Percentiles rank a stretch among this genome's conserved stretches.
Evolutionary conservation across 2,113 vertebrate species (phyloP).

Genomic region (Aramus guarauna): DNA sequence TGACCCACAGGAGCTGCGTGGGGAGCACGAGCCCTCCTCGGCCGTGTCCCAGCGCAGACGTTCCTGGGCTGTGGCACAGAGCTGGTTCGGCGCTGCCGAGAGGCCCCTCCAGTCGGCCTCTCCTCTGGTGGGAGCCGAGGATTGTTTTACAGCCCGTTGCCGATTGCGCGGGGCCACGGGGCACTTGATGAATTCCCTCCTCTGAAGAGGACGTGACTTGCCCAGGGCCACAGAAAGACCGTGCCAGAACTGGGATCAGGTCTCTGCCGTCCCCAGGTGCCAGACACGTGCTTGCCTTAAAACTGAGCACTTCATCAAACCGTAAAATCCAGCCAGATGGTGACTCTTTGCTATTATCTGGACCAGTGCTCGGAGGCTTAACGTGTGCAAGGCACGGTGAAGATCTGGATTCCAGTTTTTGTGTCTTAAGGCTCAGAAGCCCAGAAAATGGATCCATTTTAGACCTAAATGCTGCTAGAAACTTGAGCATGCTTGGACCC

Average conservation of each 20-base stretch:
- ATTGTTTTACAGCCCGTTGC: constrained; percentile 34
- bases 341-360: constrained; percentile 56
- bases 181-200: constrained; percentile 45
- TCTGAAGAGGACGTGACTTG: constrained; percentile 45
- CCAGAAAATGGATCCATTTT: neutral
- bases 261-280: constrained; percentile 39
- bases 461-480: neutral
- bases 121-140: neutral
- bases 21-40: neutral
- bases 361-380: constrained; percentile 40
- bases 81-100: neutral
- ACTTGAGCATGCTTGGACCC: neutral
- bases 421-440: neutral
- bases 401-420: constrained; percentile 36
- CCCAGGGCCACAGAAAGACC: constrained; percentile 24
- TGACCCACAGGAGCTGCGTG: neutral
- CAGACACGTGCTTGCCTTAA: constrained; percentile 63
- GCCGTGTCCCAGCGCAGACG: neutral
- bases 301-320: constrained; percentile 67
- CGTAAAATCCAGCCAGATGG: constrained; percentile 66
- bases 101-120: neutral
- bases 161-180: neutral
- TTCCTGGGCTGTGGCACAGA: neutral
- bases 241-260: constrained; percentile 59
- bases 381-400: constrained; percentile 25